Evolutionary conservation across 2,113 vertebrate genomes (phyloP), one percentile per base, ranked within the genome.

Genomic region (Phocoena sinus): DNA sequence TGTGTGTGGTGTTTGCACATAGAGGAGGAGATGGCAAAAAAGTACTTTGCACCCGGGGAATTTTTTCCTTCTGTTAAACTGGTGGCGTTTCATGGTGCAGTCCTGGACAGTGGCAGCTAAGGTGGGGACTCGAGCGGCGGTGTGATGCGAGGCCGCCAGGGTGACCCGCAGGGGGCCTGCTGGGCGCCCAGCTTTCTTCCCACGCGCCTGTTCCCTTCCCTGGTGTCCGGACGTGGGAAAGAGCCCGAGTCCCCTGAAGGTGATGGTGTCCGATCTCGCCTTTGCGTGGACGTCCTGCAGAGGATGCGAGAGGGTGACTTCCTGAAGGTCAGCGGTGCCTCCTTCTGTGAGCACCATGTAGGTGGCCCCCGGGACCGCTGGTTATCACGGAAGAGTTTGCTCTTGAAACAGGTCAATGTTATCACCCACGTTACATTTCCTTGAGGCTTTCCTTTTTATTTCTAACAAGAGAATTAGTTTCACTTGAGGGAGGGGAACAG

Each of bases 91-190:
- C 77, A 81, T 1, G 3, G 20, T 25, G 20, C 20, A 36, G 33
- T 38, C 36, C 41, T 7, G 10, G 44, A 25, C 6, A 4, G 41
- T 38, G 68, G 21, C 50, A 13, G 47, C 73, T 63, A 38, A 33
- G 20, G 14, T 31, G 63, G 11, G 21, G 8, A 1, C 44, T 38
- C 10, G 0, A 8, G 13, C 6, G 20, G 8, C 2, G 1, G 6
- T 21, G 28, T 71, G 63, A 50, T 9, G 2, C 6, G 1, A 47
- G n/a, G 28, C 18, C 0, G 0, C 76, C n/a, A 33, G 20, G 12
- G 50, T 80, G 50, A 56, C 33, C 23, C 20, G 21, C 20, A 21
- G 76, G 50, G 11, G 76, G 33, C 50, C 50, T n/a, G 53, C 77
- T 81, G 53, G 12, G 50, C 7, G 8, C 77, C 53, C 36, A 13